These are phyloP conservation scores for Hyles vespertilio DNA, from an alignment of 1,140 invertebrate genomes.

Conservation along the genomic window DNA sequence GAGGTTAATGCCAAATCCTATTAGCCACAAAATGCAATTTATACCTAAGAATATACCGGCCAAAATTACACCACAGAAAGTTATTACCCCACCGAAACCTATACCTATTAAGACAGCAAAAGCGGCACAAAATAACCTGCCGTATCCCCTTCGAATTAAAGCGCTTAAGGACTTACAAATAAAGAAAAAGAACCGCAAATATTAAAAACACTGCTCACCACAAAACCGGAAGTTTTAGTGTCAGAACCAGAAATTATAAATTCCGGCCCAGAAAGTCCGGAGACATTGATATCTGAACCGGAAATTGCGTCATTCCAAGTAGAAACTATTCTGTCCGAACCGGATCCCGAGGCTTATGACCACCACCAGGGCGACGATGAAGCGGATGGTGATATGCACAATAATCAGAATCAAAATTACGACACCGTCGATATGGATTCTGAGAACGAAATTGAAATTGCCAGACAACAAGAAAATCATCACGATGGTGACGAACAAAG, in stretches of 20 bases:
- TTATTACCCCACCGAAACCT: conserved; percentile 50
- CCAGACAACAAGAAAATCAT: conserved; percentile 43
- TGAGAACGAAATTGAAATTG: conserved; percentile 68
- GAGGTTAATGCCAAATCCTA: conserved; percentile 63
- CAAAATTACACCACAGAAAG: conserved; percentile 50
- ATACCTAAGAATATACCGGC: conserved; percentile 46
- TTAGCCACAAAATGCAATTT: conserved; percentile 65
- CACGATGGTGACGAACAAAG: conserved; percentile 31
- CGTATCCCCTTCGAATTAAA: conserved; percentile 66
- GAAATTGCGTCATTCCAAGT: conserved; percentile 72
- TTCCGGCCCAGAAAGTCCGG: conserved; percentile 69
- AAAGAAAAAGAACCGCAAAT: conserved; percentile 73
- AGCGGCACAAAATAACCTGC: conserved; percentile 52
- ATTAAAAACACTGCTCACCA: conserved; percentile 66
- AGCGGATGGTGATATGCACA: conserved; percentile 39
- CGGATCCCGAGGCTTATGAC: conserved; percentile 59
- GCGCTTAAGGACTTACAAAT: conserved; percentile 69
- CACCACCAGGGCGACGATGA: conserved; percentile 46
- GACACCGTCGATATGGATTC: conserved; percentile 69
- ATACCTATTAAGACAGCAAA: conserved; percentile 55
- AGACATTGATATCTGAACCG: conserved; percentile 70
- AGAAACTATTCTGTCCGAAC: conserved; percentile 68
- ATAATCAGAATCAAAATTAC: conserved; percentile 55
- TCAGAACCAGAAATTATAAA: conserved; percentile 69
- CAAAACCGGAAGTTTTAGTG: conserved; percentile 61